phyloP scores from a whole-genome alignment of 2,113 vertebrate genomes.

The Leptobrachium ailaonicum region DNA sequence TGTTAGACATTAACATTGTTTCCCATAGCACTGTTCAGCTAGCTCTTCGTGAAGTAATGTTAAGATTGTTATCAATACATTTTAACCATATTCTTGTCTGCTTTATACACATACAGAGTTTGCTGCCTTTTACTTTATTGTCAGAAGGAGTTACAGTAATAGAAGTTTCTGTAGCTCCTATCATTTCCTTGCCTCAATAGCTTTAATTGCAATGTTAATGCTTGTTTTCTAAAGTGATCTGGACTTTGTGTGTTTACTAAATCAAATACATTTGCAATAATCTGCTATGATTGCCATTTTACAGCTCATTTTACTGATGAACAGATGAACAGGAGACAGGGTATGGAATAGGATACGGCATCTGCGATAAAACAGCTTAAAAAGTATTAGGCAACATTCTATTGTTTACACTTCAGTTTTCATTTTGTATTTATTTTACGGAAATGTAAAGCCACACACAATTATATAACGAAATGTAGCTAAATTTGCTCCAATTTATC shows the following conservation, averaged over 20 bases:
- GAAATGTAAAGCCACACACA: no score
- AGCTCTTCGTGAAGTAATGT: no score
- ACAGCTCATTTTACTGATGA: conserved; percentile 21
- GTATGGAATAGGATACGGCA: conserved; percentile 6
- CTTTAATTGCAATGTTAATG: conserved; percentile 35
- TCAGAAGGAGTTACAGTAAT: conserved; percentile 8
- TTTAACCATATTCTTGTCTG: no score
- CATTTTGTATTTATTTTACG: no score
- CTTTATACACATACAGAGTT: no score
- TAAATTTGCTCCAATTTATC: no score
- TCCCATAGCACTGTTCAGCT: no score
- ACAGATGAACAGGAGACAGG: conserved; percentile 16
- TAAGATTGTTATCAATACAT: no score
- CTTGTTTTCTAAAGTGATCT: conserved; percentile 20
- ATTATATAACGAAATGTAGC: no score
- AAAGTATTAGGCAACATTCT: conserved; percentile 19
- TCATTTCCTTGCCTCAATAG: conserved; percentile 19
- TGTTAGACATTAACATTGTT: no score
- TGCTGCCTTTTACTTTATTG: not conserved
- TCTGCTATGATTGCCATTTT: conserved; percentile 19
- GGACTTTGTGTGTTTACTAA: conserved; percentile 12
- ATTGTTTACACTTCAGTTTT: conserved; percentile 2
- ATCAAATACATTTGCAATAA: conserved; percentile 42
- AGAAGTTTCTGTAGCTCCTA: not conserved
- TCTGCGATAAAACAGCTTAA: conserved; percentile 9